Percentiles rank a stretch among this genome's conserved stretches.
These are phyloP conservation scores for Bombylius major DNA, from an alignment of 2,888 invertebrate species.

Conservation along the genomic window DNA sequence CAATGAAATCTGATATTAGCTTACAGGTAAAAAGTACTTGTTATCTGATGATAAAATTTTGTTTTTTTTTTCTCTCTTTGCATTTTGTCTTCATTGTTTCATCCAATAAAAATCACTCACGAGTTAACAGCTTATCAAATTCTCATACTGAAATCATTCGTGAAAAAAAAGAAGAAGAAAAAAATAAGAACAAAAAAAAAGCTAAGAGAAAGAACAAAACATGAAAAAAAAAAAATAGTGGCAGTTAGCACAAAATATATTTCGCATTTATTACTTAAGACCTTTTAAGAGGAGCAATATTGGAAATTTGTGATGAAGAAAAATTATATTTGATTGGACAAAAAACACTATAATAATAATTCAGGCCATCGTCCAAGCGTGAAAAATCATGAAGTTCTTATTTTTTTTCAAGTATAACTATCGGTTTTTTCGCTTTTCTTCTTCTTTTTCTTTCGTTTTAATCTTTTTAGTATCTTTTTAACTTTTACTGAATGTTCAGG, in stretches of 20 bases:
- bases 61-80: too few relatives aligned
- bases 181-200: background rate
- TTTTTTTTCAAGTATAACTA: background rate
- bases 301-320: background rate
- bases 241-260: too few relatives aligned
- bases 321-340: constrained; percentile 15
- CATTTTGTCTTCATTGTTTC: too few relatives aligned
- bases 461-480: background rate
- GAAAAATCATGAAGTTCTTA: constrained; percentile 1
- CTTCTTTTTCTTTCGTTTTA: background rate
- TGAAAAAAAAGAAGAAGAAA: background rate
- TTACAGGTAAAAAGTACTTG: too few relatives aligned
- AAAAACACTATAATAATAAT: constrained; percentile 7
- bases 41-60: too few relatives aligned
- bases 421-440: background rate
- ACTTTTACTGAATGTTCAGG: too few relatives aligned
- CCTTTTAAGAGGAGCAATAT: background rate
- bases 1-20: too few relatives aligned
- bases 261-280: too few relatives aligned
- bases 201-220: background rate
- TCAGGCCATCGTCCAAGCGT: constrained; percentile 10
- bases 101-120: constrained; percentile 2
- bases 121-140: constrained; percentile 10
- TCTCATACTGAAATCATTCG: background rate
- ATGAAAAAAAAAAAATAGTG: background rate